These are phyloP conservation scores for Brachionus sp. DNA, from an alignment of 1,140 invertebrate genomes.

Conservation along the genomic window DNA sequence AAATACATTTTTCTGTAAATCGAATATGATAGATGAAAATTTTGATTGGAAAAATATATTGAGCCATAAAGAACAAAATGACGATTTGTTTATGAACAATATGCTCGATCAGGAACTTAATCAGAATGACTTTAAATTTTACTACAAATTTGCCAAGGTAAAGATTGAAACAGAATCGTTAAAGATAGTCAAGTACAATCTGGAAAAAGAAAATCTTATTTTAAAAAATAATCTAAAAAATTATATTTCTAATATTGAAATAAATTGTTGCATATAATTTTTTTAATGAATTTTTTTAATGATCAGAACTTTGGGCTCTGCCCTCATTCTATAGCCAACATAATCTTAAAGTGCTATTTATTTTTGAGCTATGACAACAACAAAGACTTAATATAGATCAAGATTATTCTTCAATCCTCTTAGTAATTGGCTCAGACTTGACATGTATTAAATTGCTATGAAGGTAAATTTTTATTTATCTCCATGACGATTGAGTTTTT, in stretches of 20 bases:
- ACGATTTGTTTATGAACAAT: neutral
- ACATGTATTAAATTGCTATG: conserved; percentile 11
- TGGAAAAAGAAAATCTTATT: conserved; percentile 4
- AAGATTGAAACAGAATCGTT: neutral
- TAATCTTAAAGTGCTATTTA: neutral
- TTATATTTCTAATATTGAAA: conserved; percentile 25
- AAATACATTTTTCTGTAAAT: neutral
- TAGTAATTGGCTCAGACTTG: neutral
- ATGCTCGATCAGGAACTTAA: neutral
- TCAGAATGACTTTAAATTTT: neutral
- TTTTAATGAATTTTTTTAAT: neutral
- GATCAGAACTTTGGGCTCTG: neutral
- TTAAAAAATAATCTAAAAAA: neutral
- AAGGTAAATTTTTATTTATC: conserved; percentile 36
- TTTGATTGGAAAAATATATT: neutral
- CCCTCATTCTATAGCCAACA: neutral
- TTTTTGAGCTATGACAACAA: conserved; percentile 33
- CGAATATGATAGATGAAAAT: neutral
- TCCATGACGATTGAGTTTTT: conserved; percentile 29
- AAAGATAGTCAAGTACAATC: neutral
- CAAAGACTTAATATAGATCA: conserved; percentile 15
- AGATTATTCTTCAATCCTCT: neutral
- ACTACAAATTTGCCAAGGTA: neutral
- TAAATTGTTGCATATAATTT: neutral
- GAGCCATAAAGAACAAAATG: neutral